phyloP scores from a whole-genome alignment of 2,797 vertebrate species.

The Pseudochaenichthys georgianus region DNA sequence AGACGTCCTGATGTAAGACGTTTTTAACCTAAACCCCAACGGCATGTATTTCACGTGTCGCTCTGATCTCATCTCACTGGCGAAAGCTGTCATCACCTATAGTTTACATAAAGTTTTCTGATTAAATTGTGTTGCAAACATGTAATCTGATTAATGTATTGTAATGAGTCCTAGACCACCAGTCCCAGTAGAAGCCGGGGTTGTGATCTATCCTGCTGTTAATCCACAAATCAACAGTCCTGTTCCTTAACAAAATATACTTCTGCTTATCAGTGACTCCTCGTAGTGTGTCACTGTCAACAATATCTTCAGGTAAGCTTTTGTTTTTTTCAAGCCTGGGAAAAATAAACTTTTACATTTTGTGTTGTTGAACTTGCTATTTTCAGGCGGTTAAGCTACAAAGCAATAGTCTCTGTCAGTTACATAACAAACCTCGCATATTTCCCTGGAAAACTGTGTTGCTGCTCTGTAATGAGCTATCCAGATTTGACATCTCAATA shows the following conservation, averaged over 20 bases:
- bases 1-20: not conserved
- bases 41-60: slow-evolving; percentile 6
- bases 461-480: not conserved
- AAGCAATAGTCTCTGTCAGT: not conserved
- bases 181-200: not conserved
- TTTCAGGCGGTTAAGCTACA: not conserved
- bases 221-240: slow-evolving; percentile 4
- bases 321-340: not conserved
- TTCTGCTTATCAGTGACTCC: not conserved
- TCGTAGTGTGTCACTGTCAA: not conserved
- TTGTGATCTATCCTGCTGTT: not conserved
- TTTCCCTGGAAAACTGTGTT: not conserved
- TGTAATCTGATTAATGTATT: not conserved
- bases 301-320: not conserved
- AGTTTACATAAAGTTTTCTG: not conserved
- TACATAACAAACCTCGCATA: not conserved
- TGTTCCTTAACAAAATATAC: not conserved
- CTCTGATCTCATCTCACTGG: slow-evolving; percentile 1
- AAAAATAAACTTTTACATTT: not conserved
- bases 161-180: slow-evolving; percentile 2
- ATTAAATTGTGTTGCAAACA: not conserved
- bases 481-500: not conserved
- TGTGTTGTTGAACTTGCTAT: not conserved
- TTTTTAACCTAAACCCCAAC: not conserved
- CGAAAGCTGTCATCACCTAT: slow-evolving; percentile 5